Evolutionary conservation across 1,140 invertebrate genomes (phyloP), one percentile per base, ranked within the genome.

Genomic region (Pseudomyrmex concolor): DNA sequence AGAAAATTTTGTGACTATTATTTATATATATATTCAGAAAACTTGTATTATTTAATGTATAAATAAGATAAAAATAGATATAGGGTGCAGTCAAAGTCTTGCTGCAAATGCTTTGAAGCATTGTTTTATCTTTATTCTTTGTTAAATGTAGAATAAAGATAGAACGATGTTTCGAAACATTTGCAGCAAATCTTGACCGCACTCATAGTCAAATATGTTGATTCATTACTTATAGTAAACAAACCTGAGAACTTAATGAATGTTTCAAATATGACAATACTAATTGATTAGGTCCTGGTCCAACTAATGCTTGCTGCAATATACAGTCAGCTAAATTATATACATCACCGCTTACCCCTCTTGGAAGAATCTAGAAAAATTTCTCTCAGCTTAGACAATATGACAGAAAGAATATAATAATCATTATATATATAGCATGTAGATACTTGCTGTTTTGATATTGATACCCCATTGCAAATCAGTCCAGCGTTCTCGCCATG

Each of bases 401-500:
- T 34, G 17, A 45, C 19, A 13, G 8, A 54, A 22, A 25, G 9
- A 22, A 22, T 1, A 34, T 25, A 22, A 77, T 7, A 5, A 17
- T 13, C 5, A 74, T 63, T 48, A 9, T 13, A 2, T 51, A 2
- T 2, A n/a, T n/a, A 8, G 63, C 1, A 3, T 13, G 10, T 22
- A 13, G 8, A 22, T 1, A 1, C 92, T 94, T 91, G 96, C 97
- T 25, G 97, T 97, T 95, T 99, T 99, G 48, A 99, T 98, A 91
- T 98, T 97, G 82, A 99, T 98, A 45, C 98, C 98, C 98, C 98
- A 99, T 93, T 98, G 97, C 43, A 98, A 95, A 94, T 99, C 98
- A 12, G 97, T 97, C 98, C 98, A 99, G 72, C 98, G 95, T 94
- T 99, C 98, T 89, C 98, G 95, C 98, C 98, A 99, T 59, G 98